phyloP scores from a whole-genome alignment of 2,888 invertebrate species.

The Eutolmus rufibarbis region DNA sequence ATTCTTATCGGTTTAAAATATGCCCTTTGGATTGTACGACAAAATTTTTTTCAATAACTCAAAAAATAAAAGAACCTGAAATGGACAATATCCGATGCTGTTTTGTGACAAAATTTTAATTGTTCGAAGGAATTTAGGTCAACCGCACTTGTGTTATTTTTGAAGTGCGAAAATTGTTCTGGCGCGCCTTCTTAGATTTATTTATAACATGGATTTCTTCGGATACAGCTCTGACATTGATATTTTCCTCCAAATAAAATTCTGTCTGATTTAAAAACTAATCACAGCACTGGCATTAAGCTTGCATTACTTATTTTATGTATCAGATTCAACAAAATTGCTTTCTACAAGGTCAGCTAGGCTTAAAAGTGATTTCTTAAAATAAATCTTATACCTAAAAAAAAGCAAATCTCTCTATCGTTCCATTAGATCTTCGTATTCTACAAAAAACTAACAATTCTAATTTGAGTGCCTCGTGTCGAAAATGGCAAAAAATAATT shows the following conservation, averaged over 20 bases:
- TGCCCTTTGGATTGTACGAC: too few relatives aligned
- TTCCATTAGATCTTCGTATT: neutral
- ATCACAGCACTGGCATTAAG: neutral
- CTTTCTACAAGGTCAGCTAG: too few relatives aligned
- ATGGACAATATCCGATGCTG: neutral
- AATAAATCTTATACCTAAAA: neutral
- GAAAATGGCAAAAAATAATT: neutral
- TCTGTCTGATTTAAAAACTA: neutral
- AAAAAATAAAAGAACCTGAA: neutral
- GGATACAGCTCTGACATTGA: neutral
- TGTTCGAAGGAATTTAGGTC: neutral
- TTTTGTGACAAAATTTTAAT: neutral
- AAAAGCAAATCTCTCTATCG: neutral
- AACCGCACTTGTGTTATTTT: neutral
- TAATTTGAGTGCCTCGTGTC: neutral
- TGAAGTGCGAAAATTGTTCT: neutral
- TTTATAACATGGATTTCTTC: neutral
- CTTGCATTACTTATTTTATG: neutral
- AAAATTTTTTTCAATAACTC: too few relatives aligned
- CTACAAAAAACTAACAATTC: neutral
- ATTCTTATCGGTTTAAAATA: too few relatives aligned
- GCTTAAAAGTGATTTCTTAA: too few relatives aligned
- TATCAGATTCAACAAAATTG: neutral
- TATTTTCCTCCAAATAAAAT: neutral
- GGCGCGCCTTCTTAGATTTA: neutral